A percentile compares a stretch with the other conserved stretches of the same genome.
phyloP scores from a whole-genome alignment of 2,113 vertebrate species.

The Perognathus longimembris region DNA sequence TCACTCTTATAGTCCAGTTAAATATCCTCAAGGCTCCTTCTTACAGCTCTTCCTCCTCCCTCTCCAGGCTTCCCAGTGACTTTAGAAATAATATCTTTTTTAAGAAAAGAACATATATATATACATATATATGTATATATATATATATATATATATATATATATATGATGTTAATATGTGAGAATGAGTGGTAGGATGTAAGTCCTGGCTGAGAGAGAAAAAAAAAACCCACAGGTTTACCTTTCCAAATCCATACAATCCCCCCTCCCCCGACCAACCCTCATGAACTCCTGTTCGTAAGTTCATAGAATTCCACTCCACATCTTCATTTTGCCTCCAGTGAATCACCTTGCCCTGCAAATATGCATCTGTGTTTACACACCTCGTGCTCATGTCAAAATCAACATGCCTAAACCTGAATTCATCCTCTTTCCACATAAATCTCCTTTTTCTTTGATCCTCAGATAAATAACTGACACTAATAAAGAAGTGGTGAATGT shows the following conservation, averaged over 20 bases:
- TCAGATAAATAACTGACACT: background rate
- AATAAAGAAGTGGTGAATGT: background rate
- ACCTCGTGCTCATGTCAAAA: background rate
- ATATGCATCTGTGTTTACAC: background rate
- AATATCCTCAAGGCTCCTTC: background rate
- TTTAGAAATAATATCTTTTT: background rate
- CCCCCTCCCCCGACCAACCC: background rate
- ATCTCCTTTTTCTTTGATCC: background rate
- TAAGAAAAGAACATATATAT: background rate
- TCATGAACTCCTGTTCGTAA: background rate
- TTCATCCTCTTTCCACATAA: background rate
- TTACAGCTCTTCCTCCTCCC: accelerated
- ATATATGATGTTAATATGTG: background rate
- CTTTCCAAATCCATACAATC: background rate
- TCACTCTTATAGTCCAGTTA: background rate
- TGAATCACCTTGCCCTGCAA: background rate
- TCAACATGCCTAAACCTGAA: background rate
- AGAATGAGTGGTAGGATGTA: background rate
- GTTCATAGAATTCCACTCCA: background rate
- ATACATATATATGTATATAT: too few relatives aligned
- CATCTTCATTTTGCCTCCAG: background rate
- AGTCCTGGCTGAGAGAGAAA: background rate
- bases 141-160: too few relatives aligned
- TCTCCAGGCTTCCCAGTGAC: background rate
- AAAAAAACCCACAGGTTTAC: background rate